Evolutionary conservation across 2,888 invertebrate species (phyloP).

Genomic region (Protodeltote pygarga): DNA sequence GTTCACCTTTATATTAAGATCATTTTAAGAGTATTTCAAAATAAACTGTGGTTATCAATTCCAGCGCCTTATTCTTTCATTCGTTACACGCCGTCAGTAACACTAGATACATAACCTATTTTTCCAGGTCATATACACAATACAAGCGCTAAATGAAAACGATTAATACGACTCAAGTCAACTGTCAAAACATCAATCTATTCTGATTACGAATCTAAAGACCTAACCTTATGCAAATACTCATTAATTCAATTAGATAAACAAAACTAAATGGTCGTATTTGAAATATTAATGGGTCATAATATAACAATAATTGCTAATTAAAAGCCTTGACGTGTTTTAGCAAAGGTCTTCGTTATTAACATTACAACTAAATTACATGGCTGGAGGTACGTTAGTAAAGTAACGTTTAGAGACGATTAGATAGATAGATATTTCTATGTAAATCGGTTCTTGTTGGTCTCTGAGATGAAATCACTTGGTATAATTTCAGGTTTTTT

Average conservation of each 20-base stretch:
- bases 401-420: slow-evolving; percentile 24
- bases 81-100: too few species aligned
- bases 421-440: slow-evolving; percentile 35
- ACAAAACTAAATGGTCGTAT: slow-evolving; percentile 7
- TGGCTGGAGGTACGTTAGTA: slow-evolving; percentile 25
- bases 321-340: slow-evolving; percentile 38
- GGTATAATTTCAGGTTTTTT: slow-evolving; percentile 1
- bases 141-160: slow-evolving; percentile 1
- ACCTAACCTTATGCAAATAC: slow-evolving; percentile 16
- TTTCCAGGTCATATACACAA: too few species aligned
- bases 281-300: slow-evolving; percentile 19
- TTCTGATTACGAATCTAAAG: slow-evolving; percentile 12
- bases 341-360: slow-evolving; percentile 42
- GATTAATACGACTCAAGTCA: slow-evolving; percentile 12
- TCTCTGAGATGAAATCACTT: slow-evolving; percentile 26
- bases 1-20: too few species aligned
- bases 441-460: slow-evolving; percentile 33
- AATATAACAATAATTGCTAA: slow-evolving; percentile 36
- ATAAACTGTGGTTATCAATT: too few species aligned
- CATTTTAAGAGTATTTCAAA: too few species aligned
- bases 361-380: slow-evolving; percentile 36
- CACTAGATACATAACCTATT: too few species aligned
- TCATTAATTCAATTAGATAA: slow-evolving; percentile 27
- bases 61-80: too few species aligned
- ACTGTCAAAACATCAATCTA: slow-evolving; percentile 28